These are phyloP conservation scores for Rhinoraja longicauda DNA, from an alignment of 2,797 vertebrate species.

Conservation along the genomic window DNA sequence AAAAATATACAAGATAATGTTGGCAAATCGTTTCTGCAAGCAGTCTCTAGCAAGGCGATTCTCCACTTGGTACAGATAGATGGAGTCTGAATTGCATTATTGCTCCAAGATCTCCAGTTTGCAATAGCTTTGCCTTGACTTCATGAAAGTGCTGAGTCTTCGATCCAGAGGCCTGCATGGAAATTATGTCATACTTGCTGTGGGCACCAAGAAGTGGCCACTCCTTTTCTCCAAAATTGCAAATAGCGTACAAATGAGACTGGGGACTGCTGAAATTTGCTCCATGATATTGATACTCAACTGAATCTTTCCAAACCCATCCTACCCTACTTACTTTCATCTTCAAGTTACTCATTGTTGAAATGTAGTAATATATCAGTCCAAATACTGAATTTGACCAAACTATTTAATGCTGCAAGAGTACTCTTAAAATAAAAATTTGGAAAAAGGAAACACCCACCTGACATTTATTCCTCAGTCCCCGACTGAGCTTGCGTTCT, in stretches of 20 bases:
- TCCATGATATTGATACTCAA: background rate
- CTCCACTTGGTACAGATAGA: background rate
- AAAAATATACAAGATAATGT: too few relatives aligned
- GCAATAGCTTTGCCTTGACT: background rate
- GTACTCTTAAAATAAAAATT: background rate
- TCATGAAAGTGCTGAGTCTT: background rate
- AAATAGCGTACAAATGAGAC: background rate
- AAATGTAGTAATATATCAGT: background rate
- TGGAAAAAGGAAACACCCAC: constrained; percentile 44
- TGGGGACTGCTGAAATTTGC: background rate
- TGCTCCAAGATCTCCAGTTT: background rate
- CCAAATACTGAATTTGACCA: background rate
- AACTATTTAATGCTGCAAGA: background rate
- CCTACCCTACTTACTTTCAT: background rate
- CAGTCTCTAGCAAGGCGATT: background rate
- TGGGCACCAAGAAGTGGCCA: background rate
- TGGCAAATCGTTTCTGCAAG: too few relatives aligned
- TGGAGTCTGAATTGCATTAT: background rate
- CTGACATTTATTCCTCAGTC: constrained; percentile 51
- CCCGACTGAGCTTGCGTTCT: constrained; percentile 44
- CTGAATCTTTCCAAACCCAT: background rate
- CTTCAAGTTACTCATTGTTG: background rate
- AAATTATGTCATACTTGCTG: background rate
- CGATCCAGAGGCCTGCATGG: background rate
- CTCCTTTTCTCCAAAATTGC: background rate